A percentile compares a stretch with the other conserved stretches of the same genome.
These are phyloP conservation scores for Nymphalis c-album DNA, from an alignment of 2,888 invertebrate genomes.

Conservation along the genomic window DNA sequence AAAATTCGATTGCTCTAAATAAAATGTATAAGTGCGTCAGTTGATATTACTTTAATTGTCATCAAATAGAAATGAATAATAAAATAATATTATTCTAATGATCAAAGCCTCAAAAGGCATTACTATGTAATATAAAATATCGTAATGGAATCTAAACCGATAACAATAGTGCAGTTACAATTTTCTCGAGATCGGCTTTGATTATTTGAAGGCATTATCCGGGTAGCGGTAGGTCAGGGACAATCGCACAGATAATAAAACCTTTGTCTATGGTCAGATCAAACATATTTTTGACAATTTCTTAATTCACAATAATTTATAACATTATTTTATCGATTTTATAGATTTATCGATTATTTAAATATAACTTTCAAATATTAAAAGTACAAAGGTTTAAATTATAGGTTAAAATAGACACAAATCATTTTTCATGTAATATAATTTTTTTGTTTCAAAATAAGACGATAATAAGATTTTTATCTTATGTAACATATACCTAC, in stretches of 20 bases:
- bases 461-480: no score
- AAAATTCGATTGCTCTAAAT: no score
- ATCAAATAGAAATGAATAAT: conserved; percentile 7
- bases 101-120: conserved; percentile 1
- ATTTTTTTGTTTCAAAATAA: no score
- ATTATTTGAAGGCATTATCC: conserved; percentile 51
- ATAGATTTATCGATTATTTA: no score
- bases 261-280: conserved; percentile 2
- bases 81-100: conserved; percentile 12
- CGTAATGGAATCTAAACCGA: conserved; percentile 24
- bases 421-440: no score
- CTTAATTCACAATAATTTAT: no score
- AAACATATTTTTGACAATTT: neutral
- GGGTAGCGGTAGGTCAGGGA: conserved; percentile 57
- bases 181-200: conserved; percentile 54
- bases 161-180: conserved; percentile 53
- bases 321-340: no score
- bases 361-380: no score
- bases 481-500: no score
- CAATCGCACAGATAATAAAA: conserved; percentile 18
- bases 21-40: neutral
- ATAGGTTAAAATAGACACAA: no score
- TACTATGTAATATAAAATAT: conserved; percentile 12
- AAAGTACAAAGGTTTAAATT: no score
- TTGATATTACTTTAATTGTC: neutral